Percentiles rank a stretch among this genome's conserved stretches.
phyloP scores from a whole-genome alignment of 1,140 invertebrate genomes.

The Dryas iulia region DNA sequence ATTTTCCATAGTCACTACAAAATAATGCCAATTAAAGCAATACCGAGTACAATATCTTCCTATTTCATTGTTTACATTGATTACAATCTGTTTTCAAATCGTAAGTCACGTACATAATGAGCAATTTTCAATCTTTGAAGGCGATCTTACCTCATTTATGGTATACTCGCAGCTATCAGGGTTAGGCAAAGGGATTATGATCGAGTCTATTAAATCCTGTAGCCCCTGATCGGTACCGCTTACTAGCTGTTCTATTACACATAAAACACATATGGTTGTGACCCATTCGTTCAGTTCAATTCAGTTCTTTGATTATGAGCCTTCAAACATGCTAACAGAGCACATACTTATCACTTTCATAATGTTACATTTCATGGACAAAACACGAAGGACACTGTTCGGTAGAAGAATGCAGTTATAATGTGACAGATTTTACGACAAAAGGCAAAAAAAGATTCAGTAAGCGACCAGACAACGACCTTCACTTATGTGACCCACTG shows the following conservation, averaged over 20 bases:
- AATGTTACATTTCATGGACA: no score
- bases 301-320: no score
- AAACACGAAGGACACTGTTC: no score
- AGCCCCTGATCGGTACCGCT: constrained; percentile 77
- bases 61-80: not conserved
- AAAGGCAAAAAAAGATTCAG: no score
- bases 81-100: not conserved
- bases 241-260: constrained; percentile 83
- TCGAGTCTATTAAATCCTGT: constrained; percentile 84
- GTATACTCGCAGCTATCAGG: constrained; percentile 86
- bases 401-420: no score
- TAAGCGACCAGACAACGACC: no score
- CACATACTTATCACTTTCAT: no score
- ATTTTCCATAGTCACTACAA: no score
- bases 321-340: no score
- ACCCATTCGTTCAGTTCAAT: constrained; percentile 90
- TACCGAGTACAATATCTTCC: not conserved
- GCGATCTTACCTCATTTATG: constrained; percentile 72
- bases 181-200: constrained; percentile 84
- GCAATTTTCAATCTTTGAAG: constrained; percentile 9
- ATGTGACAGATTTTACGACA: no score
- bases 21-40: constrained; percentile 3
- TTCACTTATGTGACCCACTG: no score
- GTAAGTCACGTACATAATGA: constrained; percentile 12
- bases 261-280: constrained; percentile 83